Evolutionary conservation across 2,797 vertebrate species (phyloP).

Genomic region (Lindbergichthys nudifrons): DNA sequence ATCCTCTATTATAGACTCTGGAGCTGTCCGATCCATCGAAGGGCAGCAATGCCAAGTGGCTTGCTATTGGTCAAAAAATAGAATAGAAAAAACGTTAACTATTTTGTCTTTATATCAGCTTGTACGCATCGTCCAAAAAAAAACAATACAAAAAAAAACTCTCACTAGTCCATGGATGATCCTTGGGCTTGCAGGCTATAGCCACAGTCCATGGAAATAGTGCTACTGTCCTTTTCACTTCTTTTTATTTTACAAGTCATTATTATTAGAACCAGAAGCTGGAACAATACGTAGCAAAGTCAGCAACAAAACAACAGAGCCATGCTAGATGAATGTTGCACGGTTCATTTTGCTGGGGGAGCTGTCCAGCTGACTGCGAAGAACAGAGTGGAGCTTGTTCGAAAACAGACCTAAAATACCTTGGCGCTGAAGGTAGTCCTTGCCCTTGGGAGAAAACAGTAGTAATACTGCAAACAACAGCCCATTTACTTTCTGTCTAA

Average conservation of each 20-base stretch:
- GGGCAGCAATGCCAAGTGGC: background rate
- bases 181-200: background rate
- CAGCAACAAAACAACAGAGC: slow-evolving; percentile 32
- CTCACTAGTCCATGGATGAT: background rate
- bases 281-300: slow-evolving; percentile 27
- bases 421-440: slow-evolving; percentile 5
- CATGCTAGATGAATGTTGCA: slow-evolving; percentile 44
- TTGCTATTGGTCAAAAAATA: background rate
- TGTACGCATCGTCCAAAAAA: background rate
- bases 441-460: slow-evolving; percentile 18
- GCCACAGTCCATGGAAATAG: background rate
- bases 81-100: background rate
- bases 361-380: slow-evolving; percentile 40
- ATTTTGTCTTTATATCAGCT: too few relatives aligned
- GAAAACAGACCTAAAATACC: slow-evolving; percentile 43
- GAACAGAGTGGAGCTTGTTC: slow-evolving; percentile 19
- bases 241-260: slow-evolving; percentile 1
- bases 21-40: background rate
- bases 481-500: slow-evolving; percentile 39
- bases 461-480: slow-evolving; percentile 43
- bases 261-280: slow-evolving; percentile 31
- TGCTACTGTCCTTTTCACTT: background rate
- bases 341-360: slow-evolving; percentile 45
- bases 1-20: background rate
- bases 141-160: background rate